Evolutionary conservation across 2,888 invertebrate species (phyloP).

Genomic region (Ormyrus thymus): DNA sequence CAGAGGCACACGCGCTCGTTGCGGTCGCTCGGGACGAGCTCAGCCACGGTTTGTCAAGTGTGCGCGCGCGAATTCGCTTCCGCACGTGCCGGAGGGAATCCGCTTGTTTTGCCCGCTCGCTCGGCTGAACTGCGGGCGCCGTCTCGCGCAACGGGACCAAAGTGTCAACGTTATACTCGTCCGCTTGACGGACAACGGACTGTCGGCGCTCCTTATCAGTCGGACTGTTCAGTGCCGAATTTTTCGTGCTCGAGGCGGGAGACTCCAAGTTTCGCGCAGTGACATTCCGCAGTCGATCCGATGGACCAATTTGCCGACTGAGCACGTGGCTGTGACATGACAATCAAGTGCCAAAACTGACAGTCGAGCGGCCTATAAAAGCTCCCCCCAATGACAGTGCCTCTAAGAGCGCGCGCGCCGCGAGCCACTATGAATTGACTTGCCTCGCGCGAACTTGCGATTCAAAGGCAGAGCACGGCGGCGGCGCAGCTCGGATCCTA

Average conservation of each 20-base stretch:
- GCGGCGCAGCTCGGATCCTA: too few relatives aligned
- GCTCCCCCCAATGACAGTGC: not conserved
- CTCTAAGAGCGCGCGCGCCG: not conserved
- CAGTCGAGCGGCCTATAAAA: too few relatives aligned
- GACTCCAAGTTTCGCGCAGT: not conserved
- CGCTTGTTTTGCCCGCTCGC: too few relatives aligned
- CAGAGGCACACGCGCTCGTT: slow-evolving; percentile 66
- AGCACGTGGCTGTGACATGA: not conserved
- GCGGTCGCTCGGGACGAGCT: too few relatives aligned
- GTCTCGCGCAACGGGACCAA: not conserved
- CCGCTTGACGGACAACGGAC: not conserved
- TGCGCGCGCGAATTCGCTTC: too few relatives aligned
- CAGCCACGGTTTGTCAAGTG: too few relatives aligned
- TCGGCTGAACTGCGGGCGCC: too few relatives aligned
- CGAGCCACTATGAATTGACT: too few relatives aligned
- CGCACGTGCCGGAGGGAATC: too few relatives aligned
- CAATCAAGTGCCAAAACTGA: not conserved
- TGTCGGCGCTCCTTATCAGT: not conserved
- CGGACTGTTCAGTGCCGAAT: not conserved
- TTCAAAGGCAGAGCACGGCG: too few relatives aligned
- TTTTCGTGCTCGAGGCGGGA: not conserved
- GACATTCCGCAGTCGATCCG: too few relatives aligned
- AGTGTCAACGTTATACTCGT: not conserved
- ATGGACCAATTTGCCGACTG: not conserved
- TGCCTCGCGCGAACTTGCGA: too few relatives aligned